These are phyloP conservation scores for Australoheros facetus DNA, from an alignment of 2,797 vertebrate genomes.

Conservation along the genomic window DNA sequence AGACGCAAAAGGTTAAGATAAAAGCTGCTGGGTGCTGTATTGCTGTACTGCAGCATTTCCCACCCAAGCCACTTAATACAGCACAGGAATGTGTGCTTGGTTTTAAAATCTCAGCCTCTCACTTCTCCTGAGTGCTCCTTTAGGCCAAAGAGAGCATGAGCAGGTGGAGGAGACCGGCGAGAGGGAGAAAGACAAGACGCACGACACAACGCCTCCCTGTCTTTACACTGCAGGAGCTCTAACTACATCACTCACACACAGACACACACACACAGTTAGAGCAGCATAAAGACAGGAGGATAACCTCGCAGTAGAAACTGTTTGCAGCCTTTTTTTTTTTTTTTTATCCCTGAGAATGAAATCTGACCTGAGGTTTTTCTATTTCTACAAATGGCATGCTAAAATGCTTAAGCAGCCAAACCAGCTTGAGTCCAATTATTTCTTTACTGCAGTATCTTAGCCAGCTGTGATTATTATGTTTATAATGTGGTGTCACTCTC, in stretches of 20 bases:
- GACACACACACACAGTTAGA: slow-evolving; percentile 27
- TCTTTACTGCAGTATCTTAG: slow-evolving; percentile 68
- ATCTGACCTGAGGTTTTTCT: slow-evolving; percentile 66
- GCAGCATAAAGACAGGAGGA: slow-evolving; percentile 25
- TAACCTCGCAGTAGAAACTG: slow-evolving; percentile 47
- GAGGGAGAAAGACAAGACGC: slow-evolving; percentile 28
- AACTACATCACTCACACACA: slow-evolving; percentile 40
- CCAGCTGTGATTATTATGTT: slow-evolving; percentile 81
- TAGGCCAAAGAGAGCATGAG: slow-evolving; percentile 24
- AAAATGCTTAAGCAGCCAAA: slow-evolving; percentile 69
- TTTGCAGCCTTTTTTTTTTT: slow-evolving; percentile 18
- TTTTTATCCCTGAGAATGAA: slow-evolving; percentile 31
- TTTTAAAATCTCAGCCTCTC: slow-evolving; percentile 36
- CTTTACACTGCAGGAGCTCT: slow-evolving; percentile 47
- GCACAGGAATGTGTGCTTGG: slow-evolving; percentile 27
- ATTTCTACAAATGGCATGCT: slow-evolving; percentile 62
- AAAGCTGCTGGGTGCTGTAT: not conserved
- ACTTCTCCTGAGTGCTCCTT: slow-evolving; percentile 39
- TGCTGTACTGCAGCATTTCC: slow-evolving; percentile 16
- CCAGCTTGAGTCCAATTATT: slow-evolving; percentile 80
- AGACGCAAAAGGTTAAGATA: slow-evolving; percentile 10
- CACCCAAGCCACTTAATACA: slow-evolving; percentile 25
- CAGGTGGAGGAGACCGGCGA: not conserved
- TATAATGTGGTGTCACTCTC: slow-evolving; percentile 77
- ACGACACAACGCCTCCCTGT: slow-evolving; percentile 53